Conservation (phyloP, 2,888 invertebrate genomes). For the Drosophila neonasuta region DNA sequence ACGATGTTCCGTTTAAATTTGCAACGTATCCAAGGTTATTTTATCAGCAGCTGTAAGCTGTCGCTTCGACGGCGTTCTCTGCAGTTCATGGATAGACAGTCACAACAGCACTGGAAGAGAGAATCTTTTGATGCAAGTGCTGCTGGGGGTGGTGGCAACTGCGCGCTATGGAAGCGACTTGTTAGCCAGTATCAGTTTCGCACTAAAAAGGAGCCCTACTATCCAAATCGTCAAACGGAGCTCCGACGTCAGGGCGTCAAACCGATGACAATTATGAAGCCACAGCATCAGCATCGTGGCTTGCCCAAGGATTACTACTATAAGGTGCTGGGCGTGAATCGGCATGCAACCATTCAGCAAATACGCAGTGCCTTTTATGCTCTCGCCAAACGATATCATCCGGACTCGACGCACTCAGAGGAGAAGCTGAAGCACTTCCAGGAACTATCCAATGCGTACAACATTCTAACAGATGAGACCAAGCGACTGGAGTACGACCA, state of each 20-base stretch:
- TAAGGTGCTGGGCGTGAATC: slow-evolving; percentile 75
- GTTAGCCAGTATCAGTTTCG: slow-evolving; percentile 73
- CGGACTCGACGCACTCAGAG: slow-evolving; percentile 73
- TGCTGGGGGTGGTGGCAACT: neutral
- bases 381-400: slow-evolving; percentile 80
- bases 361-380: slow-evolving; percentile 80
- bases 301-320: slow-evolving; percentile 79
- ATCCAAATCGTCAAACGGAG: slow-evolving; percentile 75
- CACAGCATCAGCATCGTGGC: slow-evolving; percentile 36
- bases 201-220: slow-evolving; percentile 63
- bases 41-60: slow-evolving; percentile 3
- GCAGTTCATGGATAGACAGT: neutral
- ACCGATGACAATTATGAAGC: slow-evolving; percentile 17
- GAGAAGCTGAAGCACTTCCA: slow-evolving; percentile 83
- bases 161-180: slow-evolving; percentile 34
- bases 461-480: slow-evolving; percentile 91
- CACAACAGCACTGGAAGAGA: neutral
- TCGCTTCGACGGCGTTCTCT: slow-evolving; percentile 6
- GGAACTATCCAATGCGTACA: slow-evolving; percentile 99
- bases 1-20: slow-evolving; percentile 64
- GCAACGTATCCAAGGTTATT: slow-evolving; percentile 28
- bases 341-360: slow-evolving; percentile 69
- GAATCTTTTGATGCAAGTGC: neutral
- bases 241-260: slow-evolving; percentile 47
- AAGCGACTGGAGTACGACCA: slow-evolving; percentile 86